Conservation (phyloP, 1,140 invertebrate species). For the Pentalonia nigronervosa region DNA sequence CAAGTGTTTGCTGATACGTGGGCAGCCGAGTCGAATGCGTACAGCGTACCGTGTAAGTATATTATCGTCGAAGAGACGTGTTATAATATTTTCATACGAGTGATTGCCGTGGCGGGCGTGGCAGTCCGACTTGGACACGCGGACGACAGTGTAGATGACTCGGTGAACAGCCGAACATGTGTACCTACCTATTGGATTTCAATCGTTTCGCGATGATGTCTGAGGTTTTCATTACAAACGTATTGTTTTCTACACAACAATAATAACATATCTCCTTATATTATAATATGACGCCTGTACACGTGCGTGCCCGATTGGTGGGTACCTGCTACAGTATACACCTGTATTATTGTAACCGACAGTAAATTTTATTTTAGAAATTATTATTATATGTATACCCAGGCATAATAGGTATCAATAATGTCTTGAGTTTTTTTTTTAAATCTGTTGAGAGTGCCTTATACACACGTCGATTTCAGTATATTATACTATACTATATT, state of each 20-base stretch:
- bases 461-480: not conserved
- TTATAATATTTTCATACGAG: not conserved
- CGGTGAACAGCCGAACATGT: not conserved
- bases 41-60: not conserved
- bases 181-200: not conserved
- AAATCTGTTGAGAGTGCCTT: not conserved
- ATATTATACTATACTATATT: too few relatives aligned
- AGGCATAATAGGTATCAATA: not conserved
- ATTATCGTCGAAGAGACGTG: not conserved
- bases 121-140: not conserved
- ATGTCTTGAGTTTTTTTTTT: not conserved
- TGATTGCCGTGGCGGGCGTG: conserved; percentile 11
- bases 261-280: not conserved
- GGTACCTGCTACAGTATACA: not conserved
- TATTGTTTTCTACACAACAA: not conserved
- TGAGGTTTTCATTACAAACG: not conserved
- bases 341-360: not conserved
- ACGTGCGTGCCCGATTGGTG: not conserved
- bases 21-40: not conserved
- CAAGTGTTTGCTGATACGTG: conserved; percentile 1
- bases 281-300: not conserved
- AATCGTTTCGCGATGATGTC: not conserved
- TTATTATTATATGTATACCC: not conserved
- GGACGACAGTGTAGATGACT: not conserved
- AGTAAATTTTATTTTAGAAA: conserved; percentile 7